Percentiles rank a stretch among this genome's conserved stretches.
Conservation (phyloP, 37 sponge, comb jelly and placozoan species). For the Aphrocallistes beatrix region DNA sequence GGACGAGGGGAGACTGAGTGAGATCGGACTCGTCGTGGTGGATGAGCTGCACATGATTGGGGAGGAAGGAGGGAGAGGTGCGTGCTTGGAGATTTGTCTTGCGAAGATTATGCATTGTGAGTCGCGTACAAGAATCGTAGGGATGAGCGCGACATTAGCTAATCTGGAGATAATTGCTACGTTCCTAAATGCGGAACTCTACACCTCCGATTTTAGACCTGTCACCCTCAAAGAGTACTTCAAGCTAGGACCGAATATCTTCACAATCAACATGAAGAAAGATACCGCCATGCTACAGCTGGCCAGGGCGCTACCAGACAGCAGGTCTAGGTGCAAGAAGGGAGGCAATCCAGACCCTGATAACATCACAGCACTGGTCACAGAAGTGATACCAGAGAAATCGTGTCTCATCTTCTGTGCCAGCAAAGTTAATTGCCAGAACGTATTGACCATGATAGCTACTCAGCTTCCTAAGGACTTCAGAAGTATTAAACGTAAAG, state of each 20-base stretch:
- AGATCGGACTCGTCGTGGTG: slow-evolving; percentile 69
- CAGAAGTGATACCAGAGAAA: slow-evolving; percentile 59
- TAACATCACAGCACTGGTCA: slow-evolving; percentile 45
- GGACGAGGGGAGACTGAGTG: slow-evolving; percentile 40
- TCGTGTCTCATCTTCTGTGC: slow-evolving; percentile 88
- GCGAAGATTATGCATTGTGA: slow-evolving; percentile 43
- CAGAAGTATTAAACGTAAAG: neutral
- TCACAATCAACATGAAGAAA: neutral
- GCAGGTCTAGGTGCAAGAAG: neutral
- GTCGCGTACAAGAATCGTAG: slow-evolving; percentile 51
- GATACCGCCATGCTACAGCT: neutral
- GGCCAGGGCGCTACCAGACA: neutral
- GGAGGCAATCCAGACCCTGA: slow-evolving; percentile 36
- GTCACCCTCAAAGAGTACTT: slow-evolving; percentile 27
- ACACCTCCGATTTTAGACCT: slow-evolving; percentile 65
- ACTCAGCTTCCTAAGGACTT: slow-evolving; percentile 24
- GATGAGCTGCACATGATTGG: slow-evolving; percentile 98
- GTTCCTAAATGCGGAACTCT: slow-evolving; percentile 61
- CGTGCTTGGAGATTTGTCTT: slow-evolving; percentile 74
- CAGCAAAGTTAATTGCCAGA: slow-evolving; percentile 85
- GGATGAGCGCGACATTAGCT: slow-evolving; percentile 94
- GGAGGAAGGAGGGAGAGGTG: slow-evolving; percentile 73
- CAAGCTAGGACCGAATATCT: neutral
- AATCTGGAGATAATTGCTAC: slow-evolving; percentile 56
- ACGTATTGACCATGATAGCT: slow-evolving; percentile 57